Base-by-base conservation (phyloP, 1,140 invertebrate species). In the Polyergus mexicanus region DNA sequence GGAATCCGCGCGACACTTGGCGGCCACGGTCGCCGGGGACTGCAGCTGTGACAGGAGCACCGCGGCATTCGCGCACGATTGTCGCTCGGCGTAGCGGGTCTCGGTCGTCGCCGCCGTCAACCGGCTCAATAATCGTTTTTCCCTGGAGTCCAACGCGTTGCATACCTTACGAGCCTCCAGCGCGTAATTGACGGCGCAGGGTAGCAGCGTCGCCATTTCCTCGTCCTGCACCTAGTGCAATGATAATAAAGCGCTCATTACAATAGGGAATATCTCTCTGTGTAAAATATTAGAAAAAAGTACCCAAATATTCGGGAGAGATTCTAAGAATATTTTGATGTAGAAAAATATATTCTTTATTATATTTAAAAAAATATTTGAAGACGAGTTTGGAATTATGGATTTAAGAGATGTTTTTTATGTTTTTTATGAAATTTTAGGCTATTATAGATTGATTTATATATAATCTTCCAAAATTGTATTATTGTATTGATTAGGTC, bases 181-280 rank as follows among this genome's bases (percentile, higher is more conserved):
- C 0, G 87, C 86, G 32, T 91, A 92, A 22, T 85, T 89, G 6
- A 47, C 72, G n/a, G 92, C 62, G 13, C 92, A 93, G 38, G 51
- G 25, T 41, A 62, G 1, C 25, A 83, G 0, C 32, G 32, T 32
- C 32, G 0, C 86, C 90, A 32, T 3, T 5, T 91, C 83, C 19
- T 87, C 71, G 32, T 91, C 75, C 28, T 88, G 87, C 5, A 58
- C 69, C 85, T 77, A 25, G 2, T 63, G 35, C n/a, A 35, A 6
- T 1, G n/a, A 69, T 32, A 63, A 69, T 22, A 63, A 28, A 47
- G 25, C 3, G 32, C 13, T 13, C 2, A 32, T 69, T 60, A 35
- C 25, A 11, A 16, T 7, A 11, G 11, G 44, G 44, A 47, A 13
- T 47, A 47, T 54, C 4, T 60, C 11, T 62, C 11, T 13, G 10